Conservation (phyloP, 2,888 invertebrate genomes). For the Chaitophorus viminalis region DNA sequence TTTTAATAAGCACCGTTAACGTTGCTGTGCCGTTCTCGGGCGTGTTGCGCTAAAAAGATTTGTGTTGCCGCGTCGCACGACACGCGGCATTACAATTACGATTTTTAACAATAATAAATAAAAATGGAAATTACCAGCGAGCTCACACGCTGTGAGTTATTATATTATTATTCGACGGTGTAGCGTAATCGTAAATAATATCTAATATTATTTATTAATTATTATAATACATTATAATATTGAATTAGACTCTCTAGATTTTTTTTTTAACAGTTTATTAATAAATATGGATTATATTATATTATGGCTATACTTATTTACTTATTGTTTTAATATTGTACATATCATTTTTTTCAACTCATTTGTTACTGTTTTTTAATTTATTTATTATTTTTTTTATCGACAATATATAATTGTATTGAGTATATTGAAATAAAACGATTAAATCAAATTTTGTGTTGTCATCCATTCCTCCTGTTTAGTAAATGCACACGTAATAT, state of each 20-base stretch:
- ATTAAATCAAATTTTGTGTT: too few relatives aligned
- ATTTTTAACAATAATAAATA: conserved; percentile 5
- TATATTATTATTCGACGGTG: too few relatives aligned
- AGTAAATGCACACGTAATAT: too few relatives aligned
- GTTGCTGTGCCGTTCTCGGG: background rate
- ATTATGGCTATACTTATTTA: background rate
- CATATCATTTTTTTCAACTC: conserved; percentile 14
- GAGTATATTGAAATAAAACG: conserved; percentile 4
- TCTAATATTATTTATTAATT: conserved; percentile 8
- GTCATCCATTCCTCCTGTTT: too few relatives aligned
- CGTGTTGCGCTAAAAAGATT: background rate
- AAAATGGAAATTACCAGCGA: background rate
- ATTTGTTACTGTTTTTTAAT: conserved; percentile 41
- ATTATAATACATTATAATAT: background rate
- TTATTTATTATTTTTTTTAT: conserved; percentile 19
- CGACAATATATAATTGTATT: conserved; percentile 14
- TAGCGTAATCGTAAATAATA: conserved; percentile 16
- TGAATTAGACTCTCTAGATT: conserved; percentile 25
- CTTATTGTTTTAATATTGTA: conserved; percentile 29
- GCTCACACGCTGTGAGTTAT: conserved; percentile 10
- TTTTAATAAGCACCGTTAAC: conserved; percentile 35
- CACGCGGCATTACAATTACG: conserved; percentile 5
- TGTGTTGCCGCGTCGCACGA: background rate
- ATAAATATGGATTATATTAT: background rate
- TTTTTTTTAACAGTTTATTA: background rate